These are phyloP conservation scores for Platypus cylindrus DNA, from an alignment of 2,888 invertebrate genomes.

Conservation along the genomic window DNA sequence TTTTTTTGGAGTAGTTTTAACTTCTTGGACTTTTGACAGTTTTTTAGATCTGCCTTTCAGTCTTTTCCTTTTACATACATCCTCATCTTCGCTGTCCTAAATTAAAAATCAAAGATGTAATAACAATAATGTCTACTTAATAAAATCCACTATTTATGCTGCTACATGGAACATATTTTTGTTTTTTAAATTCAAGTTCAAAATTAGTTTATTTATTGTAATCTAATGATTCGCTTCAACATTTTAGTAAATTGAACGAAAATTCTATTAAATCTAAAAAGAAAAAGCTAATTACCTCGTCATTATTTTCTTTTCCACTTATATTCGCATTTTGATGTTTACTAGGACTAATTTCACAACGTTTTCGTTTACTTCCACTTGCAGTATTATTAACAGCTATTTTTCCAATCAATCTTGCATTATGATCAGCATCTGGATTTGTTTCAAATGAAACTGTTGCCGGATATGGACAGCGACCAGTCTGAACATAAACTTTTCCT, in stretches of 20 bases:
- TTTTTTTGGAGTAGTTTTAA: slow-evolving; percentile 13
- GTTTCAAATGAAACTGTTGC: slow-evolving; percentile 49
- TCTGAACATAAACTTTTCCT: slow-evolving; percentile 61
- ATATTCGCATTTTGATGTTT: slow-evolving; percentile 25
- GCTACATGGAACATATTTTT: no score
- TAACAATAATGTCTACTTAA: background rate
- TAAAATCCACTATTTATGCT: no score
- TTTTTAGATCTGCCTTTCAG: slow-evolving; percentile 14
- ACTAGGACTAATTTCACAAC: slow-evolving; percentile 27
- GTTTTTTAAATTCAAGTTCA: no score
- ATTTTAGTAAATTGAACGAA: background rate
- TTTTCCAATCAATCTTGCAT: slow-evolving; percentile 34
- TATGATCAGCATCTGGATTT: slow-evolving; percentile 36
- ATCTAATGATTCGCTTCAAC: background rate
- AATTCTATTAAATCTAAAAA: no score
- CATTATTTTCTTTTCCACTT: slow-evolving; percentile 29
- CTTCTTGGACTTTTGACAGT: slow-evolving; percentile 14
- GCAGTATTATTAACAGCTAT: slow-evolving; percentile 5
- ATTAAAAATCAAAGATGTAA: slow-evolving; percentile 3
- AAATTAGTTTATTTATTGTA: no score
- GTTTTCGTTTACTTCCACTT: slow-evolving; percentile 20
- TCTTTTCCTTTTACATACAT: slow-evolving; percentile 22
- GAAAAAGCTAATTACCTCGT: slow-evolving; percentile 26
- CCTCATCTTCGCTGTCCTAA: slow-evolving; percentile 29
- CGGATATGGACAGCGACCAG: slow-evolving; percentile 52